These are phyloP conservation scores for Ornithorhynchus anatinus DNA, from an alignment of 2,113 vertebrate species.

Conservation along the genomic window DNA sequence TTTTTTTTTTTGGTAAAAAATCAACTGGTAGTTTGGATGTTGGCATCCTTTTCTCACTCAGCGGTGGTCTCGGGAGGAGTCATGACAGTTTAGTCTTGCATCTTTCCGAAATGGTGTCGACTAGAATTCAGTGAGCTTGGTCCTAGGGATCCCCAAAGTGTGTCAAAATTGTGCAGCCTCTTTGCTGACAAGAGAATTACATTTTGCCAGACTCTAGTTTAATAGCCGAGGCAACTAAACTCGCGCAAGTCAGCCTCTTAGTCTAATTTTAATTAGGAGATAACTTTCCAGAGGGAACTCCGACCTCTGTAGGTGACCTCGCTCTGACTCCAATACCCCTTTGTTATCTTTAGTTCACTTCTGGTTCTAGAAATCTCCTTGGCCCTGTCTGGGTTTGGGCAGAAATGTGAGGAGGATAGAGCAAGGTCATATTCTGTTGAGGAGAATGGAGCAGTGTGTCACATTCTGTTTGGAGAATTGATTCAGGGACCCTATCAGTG, in stretches of 20 bases:
- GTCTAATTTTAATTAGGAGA: too few species aligned
- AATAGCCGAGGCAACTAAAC: too few species aligned
- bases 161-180: slow-evolving; percentile 18
- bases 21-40: slow-evolving; percentile 17
- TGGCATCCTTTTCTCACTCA: slow-evolving; percentile 4
- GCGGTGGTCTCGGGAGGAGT: slow-evolving; percentile 28
- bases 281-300: too few species aligned
- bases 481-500: slow-evolving; percentile 37
- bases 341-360: too few species aligned
- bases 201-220: too few species aligned
- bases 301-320: too few species aligned
- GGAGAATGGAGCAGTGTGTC: slow-evolving; percentile 8
- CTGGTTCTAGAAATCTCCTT: background rate
- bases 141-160: slow-evolving; percentile 25
- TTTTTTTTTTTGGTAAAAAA: slow-evolving; percentile 14
- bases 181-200: too few species aligned
- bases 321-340: too few species aligned
- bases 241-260: too few species aligned
- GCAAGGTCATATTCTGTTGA: too few species aligned
- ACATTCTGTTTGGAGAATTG: slow-evolving; percentile 15
- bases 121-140: slow-evolving; percentile 34
- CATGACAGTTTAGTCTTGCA: background rate
- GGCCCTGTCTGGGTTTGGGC: background rate
- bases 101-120: slow-evolving; percentile 21
- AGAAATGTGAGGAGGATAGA: too few species aligned